Evolutionary conservation across 1,140 invertebrate species (phyloP).

Genomic region (Parasteatoda tepidariorum): DNA sequence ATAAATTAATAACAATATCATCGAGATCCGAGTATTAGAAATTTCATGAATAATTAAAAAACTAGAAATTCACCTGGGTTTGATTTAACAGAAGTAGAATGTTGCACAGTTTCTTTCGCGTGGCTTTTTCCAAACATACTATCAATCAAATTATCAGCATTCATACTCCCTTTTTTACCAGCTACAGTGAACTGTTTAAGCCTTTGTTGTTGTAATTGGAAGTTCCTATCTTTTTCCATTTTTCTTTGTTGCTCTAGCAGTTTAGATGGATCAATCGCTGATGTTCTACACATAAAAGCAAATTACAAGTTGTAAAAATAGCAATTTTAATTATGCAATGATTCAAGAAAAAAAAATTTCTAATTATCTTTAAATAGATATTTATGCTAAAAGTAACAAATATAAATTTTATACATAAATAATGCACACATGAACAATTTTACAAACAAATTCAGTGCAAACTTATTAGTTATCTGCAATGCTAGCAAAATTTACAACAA

Average conservation of each 20-base stretch:
- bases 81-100: not conserved
- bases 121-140: constrained; percentile 46
- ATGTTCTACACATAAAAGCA: not conserved
- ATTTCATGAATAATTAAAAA: no score
- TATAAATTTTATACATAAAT: no score
- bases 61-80: no score
- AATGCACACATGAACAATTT: no score
- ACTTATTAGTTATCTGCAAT: no score
- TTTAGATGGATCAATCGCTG: constrained; percentile 33
- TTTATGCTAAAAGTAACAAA: not conserved
- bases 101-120: not conserved
- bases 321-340: not conserved
- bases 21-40: no score
- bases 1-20: no score
- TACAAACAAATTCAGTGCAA: no score
- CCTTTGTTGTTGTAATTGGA: constrained; percentile 53
- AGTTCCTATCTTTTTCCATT: constrained; percentile 55
- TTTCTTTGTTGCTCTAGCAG: constrained; percentile 38
- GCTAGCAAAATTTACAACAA: no score
- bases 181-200: constrained; percentile 52
- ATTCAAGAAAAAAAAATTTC: not conserved
- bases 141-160: constrained; percentile 55
- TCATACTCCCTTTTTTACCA: constrained; percentile 45
- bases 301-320: not conserved
- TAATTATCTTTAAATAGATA: not conserved